Evolutionary conservation across 2,113 vertebrate species (phyloP).

Genomic region (Phaethornis superciliosus): DNA sequence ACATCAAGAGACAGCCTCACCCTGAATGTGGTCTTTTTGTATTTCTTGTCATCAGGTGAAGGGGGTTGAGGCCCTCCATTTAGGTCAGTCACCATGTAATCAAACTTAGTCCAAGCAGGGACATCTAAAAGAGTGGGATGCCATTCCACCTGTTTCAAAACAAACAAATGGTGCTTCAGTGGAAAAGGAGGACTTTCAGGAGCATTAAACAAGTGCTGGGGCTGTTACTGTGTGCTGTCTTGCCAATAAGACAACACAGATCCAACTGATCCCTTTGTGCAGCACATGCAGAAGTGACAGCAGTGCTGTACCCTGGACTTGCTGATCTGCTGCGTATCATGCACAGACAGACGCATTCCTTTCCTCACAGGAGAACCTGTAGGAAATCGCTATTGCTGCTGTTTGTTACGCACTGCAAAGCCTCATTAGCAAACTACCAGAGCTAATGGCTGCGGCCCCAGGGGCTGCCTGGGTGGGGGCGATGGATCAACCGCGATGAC

Average conservation of each 20-base stretch:
- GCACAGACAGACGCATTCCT: background rate
- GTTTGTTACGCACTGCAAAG: rapidly evolving
- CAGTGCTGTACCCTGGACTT: no score
- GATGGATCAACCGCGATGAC: rapidly evolving
- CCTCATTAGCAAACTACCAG: background rate
- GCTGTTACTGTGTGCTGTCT: background rate
- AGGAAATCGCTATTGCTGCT: background rate
- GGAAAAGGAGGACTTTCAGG: background rate
- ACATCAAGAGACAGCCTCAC: conserved; percentile 20
- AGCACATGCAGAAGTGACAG: background rate
- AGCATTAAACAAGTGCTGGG: background rate
- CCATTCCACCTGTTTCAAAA: conserved; percentile 85
- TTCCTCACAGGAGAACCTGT: background rate
- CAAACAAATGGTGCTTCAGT: background rate
- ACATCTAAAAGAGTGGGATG: conserved; percentile 79
- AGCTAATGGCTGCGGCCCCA: rapidly evolving
- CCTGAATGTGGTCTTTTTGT: conserved; percentile 73
- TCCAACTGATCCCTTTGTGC: background rate
- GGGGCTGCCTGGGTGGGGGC: rapidly evolving
- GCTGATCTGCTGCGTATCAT: background rate
- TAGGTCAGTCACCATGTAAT: conserved; percentile 86
- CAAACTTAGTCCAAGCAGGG: conserved; percentile 83
- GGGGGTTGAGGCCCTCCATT: conserved; percentile 83
- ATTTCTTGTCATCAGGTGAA: conserved; percentile 80
- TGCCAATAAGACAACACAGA: rapidly evolving